phyloP scores from a whole-genome alignment of 2,888 invertebrate genomes.

The Nowickia ferox region DNA sequence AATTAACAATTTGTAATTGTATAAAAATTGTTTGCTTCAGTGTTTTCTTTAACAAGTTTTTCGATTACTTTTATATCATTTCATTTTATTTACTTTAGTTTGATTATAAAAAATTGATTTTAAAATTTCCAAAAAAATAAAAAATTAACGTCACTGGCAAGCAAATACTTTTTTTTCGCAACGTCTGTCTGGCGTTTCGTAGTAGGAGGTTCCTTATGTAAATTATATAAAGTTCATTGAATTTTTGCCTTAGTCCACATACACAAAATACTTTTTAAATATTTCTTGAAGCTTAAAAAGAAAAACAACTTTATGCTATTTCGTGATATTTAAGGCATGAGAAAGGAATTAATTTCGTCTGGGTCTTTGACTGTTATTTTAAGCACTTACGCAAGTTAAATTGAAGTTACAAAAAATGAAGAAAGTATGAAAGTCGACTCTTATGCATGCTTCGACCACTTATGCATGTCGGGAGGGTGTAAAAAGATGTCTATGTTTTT shows the following conservation, averaged over 20 bases:
- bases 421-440: background rate
- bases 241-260: slow-evolving; percentile 51
- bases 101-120: background rate
- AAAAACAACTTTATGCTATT: slow-evolving; percentile 7
- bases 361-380: slow-evolving; percentile 58
- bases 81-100: background rate
- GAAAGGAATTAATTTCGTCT: slow-evolving; percentile 50
- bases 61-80: too few species aligned
- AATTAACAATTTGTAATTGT: too few species aligned
- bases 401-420: background rate
- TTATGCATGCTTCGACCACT: background rate
- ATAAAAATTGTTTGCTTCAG: too few species aligned
- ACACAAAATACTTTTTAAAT: slow-evolving; percentile 22
- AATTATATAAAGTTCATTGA: slow-evolving; percentile 55
- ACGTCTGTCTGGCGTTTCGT: slow-evolving; percentile 28
- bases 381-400: slow-evolving; percentile 29
- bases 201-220: slow-evolving; percentile 23
- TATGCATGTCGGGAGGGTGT: background rate
- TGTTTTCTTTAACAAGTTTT: too few species aligned
- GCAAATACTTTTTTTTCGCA: background rate
- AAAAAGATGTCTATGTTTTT: too few species aligned
- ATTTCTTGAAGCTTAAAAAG: background rate
- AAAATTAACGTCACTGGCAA: slow-evolving; percentile 37
- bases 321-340: slow-evolving; percentile 14
- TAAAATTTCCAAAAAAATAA: background rate